Evolutionary conservation across 2,113 vertebrate genomes (phyloP), one percentile per base, ranked within the genome.

Genomic region (Ptychochromis oligacanthus): DNA sequence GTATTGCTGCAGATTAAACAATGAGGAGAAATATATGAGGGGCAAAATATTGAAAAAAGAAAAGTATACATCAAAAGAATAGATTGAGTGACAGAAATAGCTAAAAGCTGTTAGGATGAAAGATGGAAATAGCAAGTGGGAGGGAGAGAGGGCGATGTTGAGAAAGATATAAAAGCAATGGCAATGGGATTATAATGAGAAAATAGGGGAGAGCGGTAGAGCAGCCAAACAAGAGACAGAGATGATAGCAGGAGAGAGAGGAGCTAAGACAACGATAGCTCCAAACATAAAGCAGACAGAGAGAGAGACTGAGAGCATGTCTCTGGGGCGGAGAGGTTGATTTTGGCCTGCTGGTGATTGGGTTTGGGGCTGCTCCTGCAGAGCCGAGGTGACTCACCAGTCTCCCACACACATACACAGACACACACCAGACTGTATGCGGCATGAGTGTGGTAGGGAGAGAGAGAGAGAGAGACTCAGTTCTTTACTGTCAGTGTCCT

Each of bases 371-470:
- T 74, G 31, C 75, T 86, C 88, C 85, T 13, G 72, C 86, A 40
- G 84, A 87, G 89, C 46, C 5, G 59, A 86, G 89, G 88, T 94
- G 93, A 94, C 77, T 91, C 90, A 92, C 89, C 80, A 61, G 62
- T 79, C 89, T 89, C 90, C 83, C 83, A 85, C 85, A 81, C 77
- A 82, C 72, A 67, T 64, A 74, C 3, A 80, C 64, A 67, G 62
- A 61, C 72, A 62, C 59, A 78, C 70, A 54, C 36, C 58, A 22
- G 28, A 62, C 46, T 84, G 60, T 46, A 26, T 81, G 77, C 72
- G 56, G 56, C 11, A 20, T 49, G 62, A 79, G 43, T 83, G 59
- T 78, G 77, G n/a, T 28, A 10, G 31, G 31, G 67, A 84, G 43
- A 28, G 76, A 75, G 65, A 52, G 60, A 84, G 75, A 75, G 75